Conservation (phyloP, 2,797 vertebrate species). For the Silurus lanzhouensis region DNA sequence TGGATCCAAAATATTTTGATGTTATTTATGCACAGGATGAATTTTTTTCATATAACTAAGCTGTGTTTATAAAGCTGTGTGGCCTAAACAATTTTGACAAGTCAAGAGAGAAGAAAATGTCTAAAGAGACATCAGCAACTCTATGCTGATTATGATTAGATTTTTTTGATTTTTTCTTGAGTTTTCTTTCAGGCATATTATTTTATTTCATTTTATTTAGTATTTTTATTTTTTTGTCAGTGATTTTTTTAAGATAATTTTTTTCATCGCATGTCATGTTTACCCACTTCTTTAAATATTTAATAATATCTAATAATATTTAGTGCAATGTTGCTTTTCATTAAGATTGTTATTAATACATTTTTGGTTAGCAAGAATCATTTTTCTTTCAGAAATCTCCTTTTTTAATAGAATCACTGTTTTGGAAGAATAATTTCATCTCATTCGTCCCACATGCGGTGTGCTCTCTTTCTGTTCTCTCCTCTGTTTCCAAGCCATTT, state of each 20-base stretch:
- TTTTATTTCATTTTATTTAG: background rate
- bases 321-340: background rate
- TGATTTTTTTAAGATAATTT: background rate
- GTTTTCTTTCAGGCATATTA: background rate
- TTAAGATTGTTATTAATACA: constrained; percentile 23
- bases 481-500: constrained; percentile 19
- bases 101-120: background rate
- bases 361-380: background rate
- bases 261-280: background rate
- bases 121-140: background rate
- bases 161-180: background rate
- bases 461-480: constrained; percentile 24
- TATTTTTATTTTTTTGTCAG: background rate
- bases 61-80: constrained; percentile 24
- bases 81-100: constrained; percentile 23
- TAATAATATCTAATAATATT: background rate
- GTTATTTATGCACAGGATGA: constrained; percentile 70
- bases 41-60: constrained; percentile 46
- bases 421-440: constrained; percentile 22
- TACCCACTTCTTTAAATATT: background rate
- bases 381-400: background rate
- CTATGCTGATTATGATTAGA: background rate
- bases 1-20: constrained; percentile 70
- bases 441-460: constrained; percentile 26
- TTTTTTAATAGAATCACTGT: constrained; percentile 25